Percentiles rank a stretch among this genome's conserved stretches.
Evolutionary conservation across 1,140 invertebrate genomes (phyloP).

Genomic region (Daktulosphaira vitifoliae): DNA sequence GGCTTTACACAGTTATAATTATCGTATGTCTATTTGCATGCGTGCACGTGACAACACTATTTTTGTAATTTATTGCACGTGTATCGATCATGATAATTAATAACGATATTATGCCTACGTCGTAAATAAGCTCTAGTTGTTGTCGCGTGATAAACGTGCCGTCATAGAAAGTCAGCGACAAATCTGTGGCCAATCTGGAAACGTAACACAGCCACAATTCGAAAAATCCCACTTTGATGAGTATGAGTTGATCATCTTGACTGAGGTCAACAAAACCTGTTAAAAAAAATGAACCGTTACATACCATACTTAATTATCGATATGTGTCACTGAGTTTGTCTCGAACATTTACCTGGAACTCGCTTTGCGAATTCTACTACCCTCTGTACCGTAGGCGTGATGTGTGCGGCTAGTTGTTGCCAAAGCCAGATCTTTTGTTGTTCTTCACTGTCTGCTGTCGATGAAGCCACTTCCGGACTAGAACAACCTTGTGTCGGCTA

Average conservation of each 20-base stretch:
- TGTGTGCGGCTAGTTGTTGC: slow-evolving; percentile 64
- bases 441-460: slow-evolving; percentile 57
- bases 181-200: slow-evolving; percentile 68
- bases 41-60: too few relatives aligned
- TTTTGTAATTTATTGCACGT: too few relatives aligned
- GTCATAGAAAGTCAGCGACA: slow-evolving; percentile 82
- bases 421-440: slow-evolving; percentile 53
- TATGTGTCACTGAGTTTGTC: background rate
- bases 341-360: slow-evolving; percentile 56
- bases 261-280: slow-evolving; percentile 69
- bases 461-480: slow-evolving; percentile 53
- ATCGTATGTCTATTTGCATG: too few relatives aligned
- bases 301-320: background rate
- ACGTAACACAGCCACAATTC: slow-evolving; percentile 90
- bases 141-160: slow-evolving; percentile 75
- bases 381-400: slow-evolving; percentile 78
- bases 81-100: too few relatives aligned
- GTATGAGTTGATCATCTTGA: slow-evolving; percentile 87
- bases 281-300: too few relatives aligned
- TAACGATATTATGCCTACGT: slow-evolving; percentile 62
- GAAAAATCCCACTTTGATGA: slow-evolving; percentile 93
- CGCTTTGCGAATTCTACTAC: slow-evolving; percentile 90
- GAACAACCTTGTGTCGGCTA: slow-evolving; percentile 44
- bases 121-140: slow-evolving; percentile 86
- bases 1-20: too few relatives aligned